Evolutionary conservation across 2,113 vertebrate species (phyloP), one percentile per base, ranked within the genome.

Genomic region (Pandion haliaetus): DNA sequence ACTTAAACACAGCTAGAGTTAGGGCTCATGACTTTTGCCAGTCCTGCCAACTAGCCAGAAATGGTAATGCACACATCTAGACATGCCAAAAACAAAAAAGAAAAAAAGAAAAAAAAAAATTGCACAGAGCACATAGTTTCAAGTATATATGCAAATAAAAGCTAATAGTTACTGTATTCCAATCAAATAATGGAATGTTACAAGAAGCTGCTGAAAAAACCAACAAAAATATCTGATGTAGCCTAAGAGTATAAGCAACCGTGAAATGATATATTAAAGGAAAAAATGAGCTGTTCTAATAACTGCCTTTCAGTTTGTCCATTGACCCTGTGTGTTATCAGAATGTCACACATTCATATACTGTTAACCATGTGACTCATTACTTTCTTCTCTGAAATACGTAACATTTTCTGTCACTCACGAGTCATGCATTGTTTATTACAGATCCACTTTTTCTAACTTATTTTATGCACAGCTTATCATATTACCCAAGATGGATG

Each of bases 281-380:
- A 70, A 65, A 65, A 87, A 86, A 50, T 20, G 36, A 73, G 9
- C 25, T 42, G 58, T 29, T 86, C 45, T 54, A 71, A 26, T 71
- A 86, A 91, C 15, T 73, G 11, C 9, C n/a, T 79, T 85, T 73
- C 57, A 88, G 31, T 14, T 18, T 54, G 32, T 31, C n/a, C 34
- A 19, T 1, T 31, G 65, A 82, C 49, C 55, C n/a, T 74, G 50
- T 18, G 1, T 5, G 15, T 14, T 2, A 21, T 2, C 28, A 87
- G 28, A 54, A 36, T 23, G 12, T n/a, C 66, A 55, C 44, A 49
- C 0, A 0, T 26, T 71, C 65, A 38, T 47, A 8, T 0, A 8
- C 44, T 84, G 59, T n/a, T 38, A 3, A 77, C 16, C 40, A 52
- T 32, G 44, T 42, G 13, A 40, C 59, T 54, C 49, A 14, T 28